Percentiles rank a stretch among this genome's conserved stretches.
Conservation (phyloP, 2,888 invertebrate species). For the Temnothorax ravouxi region DNA sequence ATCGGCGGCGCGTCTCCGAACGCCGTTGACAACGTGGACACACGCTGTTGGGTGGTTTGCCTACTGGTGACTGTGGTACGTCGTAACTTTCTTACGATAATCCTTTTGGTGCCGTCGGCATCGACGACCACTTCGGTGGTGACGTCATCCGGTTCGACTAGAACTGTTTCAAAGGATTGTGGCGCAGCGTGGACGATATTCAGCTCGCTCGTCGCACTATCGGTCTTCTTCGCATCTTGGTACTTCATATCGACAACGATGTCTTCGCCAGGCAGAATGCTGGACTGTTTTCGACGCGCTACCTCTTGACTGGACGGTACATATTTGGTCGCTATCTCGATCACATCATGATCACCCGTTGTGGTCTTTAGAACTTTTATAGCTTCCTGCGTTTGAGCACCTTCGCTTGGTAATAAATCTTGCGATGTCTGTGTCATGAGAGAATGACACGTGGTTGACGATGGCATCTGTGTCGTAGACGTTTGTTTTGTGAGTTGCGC, state of each 20-base stretch:
- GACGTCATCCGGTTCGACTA: constrained; percentile 94
- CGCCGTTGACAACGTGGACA: constrained; percentile 88
- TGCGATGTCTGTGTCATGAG: constrained; percentile 73
- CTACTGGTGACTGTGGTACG: constrained; percentile 89
- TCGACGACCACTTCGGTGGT: constrained; percentile 93
- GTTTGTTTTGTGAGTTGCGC: constrained; percentile 81
- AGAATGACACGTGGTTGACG: constrained; percentile 76
- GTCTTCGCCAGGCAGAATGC: constrained; percentile 86
- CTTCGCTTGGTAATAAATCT: constrained; percentile 61
- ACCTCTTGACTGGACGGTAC: constrained; percentile 70
- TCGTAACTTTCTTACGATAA: constrained; percentile 92
- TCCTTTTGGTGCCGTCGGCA: constrained; percentile 93
- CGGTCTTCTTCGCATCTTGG: constrained; percentile 87
- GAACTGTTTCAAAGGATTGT: constrained; percentile 93
- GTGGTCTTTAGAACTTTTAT: constrained; percentile 83
- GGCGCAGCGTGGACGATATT: constrained; percentile 91
- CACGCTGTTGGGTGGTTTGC: constrained; percentile 89
- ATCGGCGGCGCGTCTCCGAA: constrained; percentile 88
- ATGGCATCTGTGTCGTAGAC: constrained; percentile 79
- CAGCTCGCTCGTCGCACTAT: constrained; percentile 89
- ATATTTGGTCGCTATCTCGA: constrained; percentile 85
- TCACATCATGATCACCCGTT: constrained; percentile 84
- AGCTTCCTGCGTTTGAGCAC: constrained; percentile 79
- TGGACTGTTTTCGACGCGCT: constrained; percentile 60
- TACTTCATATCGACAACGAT: constrained; percentile 92